Evolutionary conservation across 2,888 invertebrate species (phyloP), one percentile per base, ranked within the genome.

Genomic region (Pharmacophagus antenor): DNA sequence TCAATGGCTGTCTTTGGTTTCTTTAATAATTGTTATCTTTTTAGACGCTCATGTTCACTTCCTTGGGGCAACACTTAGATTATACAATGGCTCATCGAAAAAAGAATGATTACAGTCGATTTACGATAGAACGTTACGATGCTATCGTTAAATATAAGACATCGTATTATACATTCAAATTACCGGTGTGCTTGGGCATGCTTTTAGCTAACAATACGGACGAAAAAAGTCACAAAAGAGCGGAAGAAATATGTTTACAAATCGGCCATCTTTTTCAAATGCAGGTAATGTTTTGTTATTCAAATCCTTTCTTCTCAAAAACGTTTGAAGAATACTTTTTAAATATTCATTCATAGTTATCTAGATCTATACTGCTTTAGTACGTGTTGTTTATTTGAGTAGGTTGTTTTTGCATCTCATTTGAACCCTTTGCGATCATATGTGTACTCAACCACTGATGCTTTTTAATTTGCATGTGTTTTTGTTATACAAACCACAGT

Each of bases 241-340:
- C 95, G 0, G 94, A 95, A 78, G 93, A 93, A 0, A 95, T 98
- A 65, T 89, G 97, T 7, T 78, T 96, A 49, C 94, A 97, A 82
- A 95, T 99, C 92, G 99, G 99, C 18, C 94, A 95, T 67, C 95
- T 97, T 67, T 98, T 95, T 80, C 99, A 99, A 92, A 95, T 97
- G 44, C 96, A 97, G 92, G 96, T 94, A 72, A 84, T 83, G 63
- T 37, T 53, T 10, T 63, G 31, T 31, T 25, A 62, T 50, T 20
- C n/a, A 42, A 58, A 41, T 15, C 2, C 31, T 31, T 31, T 31
- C n/a, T n/a, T n/a, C n/a, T n/a, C n/a, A n/a, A n/a, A n/a, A n/a
- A n/a, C n/a, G n/a, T n/a, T n/a, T n/a, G n/a, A n/a, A n/a, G n/a
- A n/a, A n/a, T n/a, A n/a, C n/a, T n/a, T n/a, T n/a, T n/a, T n/a